Evolutionary conservation across 2,797 vertebrate genomes (phyloP).

Genomic region (Eulemur albifrons): DNA sequence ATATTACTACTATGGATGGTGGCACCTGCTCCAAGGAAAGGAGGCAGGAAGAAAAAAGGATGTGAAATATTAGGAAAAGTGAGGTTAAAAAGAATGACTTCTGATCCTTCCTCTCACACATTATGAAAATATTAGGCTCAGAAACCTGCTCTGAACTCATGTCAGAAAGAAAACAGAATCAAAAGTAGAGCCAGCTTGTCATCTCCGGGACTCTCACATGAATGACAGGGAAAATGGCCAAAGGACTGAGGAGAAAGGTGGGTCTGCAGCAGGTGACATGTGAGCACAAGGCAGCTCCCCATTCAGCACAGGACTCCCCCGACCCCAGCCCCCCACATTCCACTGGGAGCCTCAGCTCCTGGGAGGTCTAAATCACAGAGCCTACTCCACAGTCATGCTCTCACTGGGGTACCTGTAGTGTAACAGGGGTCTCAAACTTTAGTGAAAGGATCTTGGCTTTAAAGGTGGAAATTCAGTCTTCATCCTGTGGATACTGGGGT

Average conservation of each 20-base stretch:
- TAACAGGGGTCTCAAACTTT: neutral
- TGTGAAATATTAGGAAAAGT: neutral
- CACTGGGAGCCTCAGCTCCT: neutral
- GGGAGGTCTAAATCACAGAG: too few relatives aligned
- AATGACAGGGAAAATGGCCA: neutral
- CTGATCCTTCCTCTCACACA: neutral
- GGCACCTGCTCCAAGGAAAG: neutral
- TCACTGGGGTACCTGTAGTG: neutral
- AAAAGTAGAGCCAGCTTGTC: neutral
- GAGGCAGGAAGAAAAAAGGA: neutral
- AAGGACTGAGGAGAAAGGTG: neutral
- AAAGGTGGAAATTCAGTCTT: neutral
- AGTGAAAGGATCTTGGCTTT: neutral
- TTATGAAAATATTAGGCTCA: neutral
- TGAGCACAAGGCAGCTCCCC: neutral
- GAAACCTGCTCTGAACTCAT: neutral
- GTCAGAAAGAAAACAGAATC: neutral
- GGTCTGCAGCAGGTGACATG: neutral
- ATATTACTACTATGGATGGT: neutral
- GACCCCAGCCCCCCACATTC: fast-evolving
- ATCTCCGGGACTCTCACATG: neutral
- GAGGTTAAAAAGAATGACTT: neutral
- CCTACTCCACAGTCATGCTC: neutral
- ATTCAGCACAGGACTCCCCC: neutral
- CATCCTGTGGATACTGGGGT: neutral